Evolutionary conservation across 1,140 invertebrate species (phyloP).

Genomic region (Polypedilum pembai): DNA sequence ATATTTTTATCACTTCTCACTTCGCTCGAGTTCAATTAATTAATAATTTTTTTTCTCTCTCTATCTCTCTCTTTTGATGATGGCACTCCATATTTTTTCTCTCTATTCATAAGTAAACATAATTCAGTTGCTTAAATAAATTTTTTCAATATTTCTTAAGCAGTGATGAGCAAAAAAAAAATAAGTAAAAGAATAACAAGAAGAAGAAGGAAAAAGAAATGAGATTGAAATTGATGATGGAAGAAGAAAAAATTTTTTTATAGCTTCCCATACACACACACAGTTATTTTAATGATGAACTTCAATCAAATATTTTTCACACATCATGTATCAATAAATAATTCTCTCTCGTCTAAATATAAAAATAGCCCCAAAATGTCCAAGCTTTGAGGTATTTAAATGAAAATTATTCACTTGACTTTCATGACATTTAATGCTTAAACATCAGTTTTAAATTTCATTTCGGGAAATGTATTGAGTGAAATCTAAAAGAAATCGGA

Average conservation of each 20-base stretch:
- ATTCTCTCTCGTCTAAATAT: not conserved
- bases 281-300: not conserved
- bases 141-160: not conserved
- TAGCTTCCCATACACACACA: not conserved
- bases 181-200: not conserved
- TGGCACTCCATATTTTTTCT: not conserved
- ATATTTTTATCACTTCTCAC: not conserved
- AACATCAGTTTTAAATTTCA: constrained; percentile 25
- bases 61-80: not conserved
- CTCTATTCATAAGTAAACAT: not conserved
- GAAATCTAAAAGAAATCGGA: not conserved
- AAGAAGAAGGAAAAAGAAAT: not conserved
- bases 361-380: not conserved
- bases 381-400: not conserved
- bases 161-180: not conserved
- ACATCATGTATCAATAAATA: not conserved
- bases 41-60: not conserved
- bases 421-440: constrained; percentile 15
- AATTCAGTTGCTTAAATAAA: not conserved
- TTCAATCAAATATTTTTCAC: not conserved
- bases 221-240: not conserved
- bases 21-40: not conserved
- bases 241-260: too few species aligned
- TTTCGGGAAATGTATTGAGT: not conserved
- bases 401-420: constrained; percentile 28